phyloP scores from a whole-genome alignment of 1,140 invertebrate genomes.

The Drosophila orosa region DNA sequence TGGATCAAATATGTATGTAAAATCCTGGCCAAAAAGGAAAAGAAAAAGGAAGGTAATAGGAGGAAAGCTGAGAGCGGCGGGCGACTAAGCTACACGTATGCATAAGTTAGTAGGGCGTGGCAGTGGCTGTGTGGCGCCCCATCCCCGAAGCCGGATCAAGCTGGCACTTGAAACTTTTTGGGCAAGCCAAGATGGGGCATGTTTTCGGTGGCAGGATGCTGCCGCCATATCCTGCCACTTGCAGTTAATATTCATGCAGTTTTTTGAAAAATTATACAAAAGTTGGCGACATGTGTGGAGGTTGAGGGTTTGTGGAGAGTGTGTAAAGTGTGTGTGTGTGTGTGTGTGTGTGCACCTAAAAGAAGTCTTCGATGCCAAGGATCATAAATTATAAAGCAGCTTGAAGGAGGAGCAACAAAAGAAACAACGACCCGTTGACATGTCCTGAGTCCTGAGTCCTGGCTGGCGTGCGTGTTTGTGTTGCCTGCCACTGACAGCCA shows the following conservation, averaged over 20 bases:
- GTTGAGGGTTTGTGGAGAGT: too few relatives aligned
- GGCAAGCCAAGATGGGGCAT: constrained; percentile 44
- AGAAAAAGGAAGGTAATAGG: constrained; percentile 32
- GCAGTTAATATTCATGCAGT: constrained; percentile 82
- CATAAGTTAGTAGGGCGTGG: constrained; percentile 66
- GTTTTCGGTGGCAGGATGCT: constrained; percentile 7
- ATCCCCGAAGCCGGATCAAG: constrained; percentile 16
- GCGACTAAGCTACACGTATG: constrained; percentile 68
- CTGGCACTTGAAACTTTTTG: constrained; percentile 68
- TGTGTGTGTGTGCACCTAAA: constrained; percentile 9
- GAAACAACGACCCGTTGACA: constrained; percentile 58
- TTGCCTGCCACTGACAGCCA: constrained; percentile 68
- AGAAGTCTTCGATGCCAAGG: constrained; percentile 71
- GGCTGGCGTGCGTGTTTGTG: constrained; percentile 27
- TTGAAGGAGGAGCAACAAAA: constrained; percentile 56
- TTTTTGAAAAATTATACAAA: constrained; percentile 76
- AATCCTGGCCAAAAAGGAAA: constrained; percentile 31
- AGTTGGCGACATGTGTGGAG: constrained; percentile 70
- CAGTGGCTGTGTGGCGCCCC: neutral
- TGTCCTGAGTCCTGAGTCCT: constrained; percentile 49
- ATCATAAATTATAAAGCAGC: constrained; percentile 82
- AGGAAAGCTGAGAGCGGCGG: neutral
- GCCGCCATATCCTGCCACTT: constrained; percentile 47
- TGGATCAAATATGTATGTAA: constrained; percentile 68
- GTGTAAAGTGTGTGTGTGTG: neutral